phyloP scores from a whole-genome alignment of 2,797 vertebrate genomes.

The Manis pentadactyla region DNA sequence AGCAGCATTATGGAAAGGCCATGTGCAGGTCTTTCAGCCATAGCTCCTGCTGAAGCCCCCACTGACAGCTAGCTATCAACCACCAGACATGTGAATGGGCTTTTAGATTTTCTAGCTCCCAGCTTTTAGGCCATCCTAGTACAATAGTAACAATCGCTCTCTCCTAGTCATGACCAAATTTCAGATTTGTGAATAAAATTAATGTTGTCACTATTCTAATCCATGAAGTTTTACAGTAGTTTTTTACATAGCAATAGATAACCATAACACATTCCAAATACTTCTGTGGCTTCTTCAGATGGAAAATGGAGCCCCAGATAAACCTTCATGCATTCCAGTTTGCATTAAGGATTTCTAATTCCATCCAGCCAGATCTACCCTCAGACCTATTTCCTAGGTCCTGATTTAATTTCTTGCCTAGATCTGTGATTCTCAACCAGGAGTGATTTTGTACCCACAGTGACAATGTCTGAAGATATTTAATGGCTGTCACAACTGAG shows the following conservation, averaged over 20 bases:
- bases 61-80: neutral
- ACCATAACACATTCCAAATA: constrained; percentile 55
- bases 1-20: neutral
- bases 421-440: neutral
- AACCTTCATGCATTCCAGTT: neutral
- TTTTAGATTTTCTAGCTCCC: neutral
- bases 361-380: neutral
- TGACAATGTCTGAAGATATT: neutral
- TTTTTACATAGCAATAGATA: neutral
- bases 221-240: neutral
- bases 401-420: neutral
- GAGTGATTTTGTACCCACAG: neutral
- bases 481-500: neutral
- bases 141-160: neutral
- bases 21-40: neutral
- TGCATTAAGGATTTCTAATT: constrained; percentile 45
- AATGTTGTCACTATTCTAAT: neutral
- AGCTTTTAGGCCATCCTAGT: neutral
- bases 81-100: neutral
- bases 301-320: neutral
- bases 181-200: constrained; percentile 34
- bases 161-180: neutral
- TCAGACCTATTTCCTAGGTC: neutral
- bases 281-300: neutral
- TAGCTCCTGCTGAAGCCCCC: neutral